phyloP scores from a whole-genome alignment of 1,140 invertebrate species.

The Drosophila eugracilis region DNA sequence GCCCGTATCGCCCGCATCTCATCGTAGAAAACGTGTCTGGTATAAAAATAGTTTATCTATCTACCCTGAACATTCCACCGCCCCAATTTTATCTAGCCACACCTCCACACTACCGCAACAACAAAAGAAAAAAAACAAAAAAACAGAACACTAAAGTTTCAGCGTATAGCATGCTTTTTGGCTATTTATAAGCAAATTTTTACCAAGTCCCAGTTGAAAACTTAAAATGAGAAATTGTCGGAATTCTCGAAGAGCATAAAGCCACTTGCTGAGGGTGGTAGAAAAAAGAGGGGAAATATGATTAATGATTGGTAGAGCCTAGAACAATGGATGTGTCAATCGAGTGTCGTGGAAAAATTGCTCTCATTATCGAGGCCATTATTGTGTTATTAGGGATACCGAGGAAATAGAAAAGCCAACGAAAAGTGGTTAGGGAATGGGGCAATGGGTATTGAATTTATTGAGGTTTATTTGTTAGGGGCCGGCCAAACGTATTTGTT shows the following conservation, averaged over 20 bases:
- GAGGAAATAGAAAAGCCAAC: constrained; percentile 34
- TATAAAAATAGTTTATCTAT: constrained; percentile 53
- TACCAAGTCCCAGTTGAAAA: constrained; percentile 25
- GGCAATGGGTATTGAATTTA: constrained; percentile 48
- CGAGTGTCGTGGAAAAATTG: constrained; percentile 51
- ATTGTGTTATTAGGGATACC: constrained; percentile 32
- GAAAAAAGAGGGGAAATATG: constrained; percentile 50
- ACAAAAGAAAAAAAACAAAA: too few species aligned
- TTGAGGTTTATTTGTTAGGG: constrained; percentile 38
- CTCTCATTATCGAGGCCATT: constrained; percentile 53
- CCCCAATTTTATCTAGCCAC: not conserved
- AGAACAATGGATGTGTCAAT: constrained; percentile 60
- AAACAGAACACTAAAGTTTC: constrained; percentile 20
- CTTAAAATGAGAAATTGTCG: constrained; percentile 46
- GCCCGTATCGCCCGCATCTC: constrained; percentile 39
- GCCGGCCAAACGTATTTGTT: constrained; percentile 19
- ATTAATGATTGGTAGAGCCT: constrained; percentile 41
- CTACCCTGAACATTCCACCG: not conserved
- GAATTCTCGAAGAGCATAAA: constrained; percentile 5
- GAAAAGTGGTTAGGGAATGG: not conserved
- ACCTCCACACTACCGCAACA: too few species aligned
- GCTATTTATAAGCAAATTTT: constrained; percentile 36
- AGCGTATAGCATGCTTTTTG: constrained; percentile 31
- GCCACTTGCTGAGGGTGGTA: constrained; percentile 12
- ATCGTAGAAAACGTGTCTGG: constrained; percentile 59